phyloP scores from a whole-genome alignment of 1,140 invertebrate species.

The Trachymyrmex cornetzi region DNA sequence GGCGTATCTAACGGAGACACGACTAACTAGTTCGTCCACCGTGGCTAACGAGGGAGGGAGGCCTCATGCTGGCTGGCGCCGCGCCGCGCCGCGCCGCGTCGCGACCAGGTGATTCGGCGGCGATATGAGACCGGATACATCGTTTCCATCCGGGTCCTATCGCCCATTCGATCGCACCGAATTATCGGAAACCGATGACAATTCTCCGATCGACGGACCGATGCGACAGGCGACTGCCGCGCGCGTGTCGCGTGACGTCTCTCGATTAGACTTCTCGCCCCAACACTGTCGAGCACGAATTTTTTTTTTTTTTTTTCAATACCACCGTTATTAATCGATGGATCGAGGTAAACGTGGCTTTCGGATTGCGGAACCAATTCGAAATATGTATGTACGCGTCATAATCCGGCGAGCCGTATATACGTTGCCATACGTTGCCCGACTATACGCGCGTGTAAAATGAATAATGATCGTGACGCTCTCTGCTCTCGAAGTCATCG shows the following conservation, averaged over 20 bases:
- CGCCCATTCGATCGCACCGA: conserved; percentile 59
- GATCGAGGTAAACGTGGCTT: conserved; percentile 27
- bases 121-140: conserved; percentile 54
- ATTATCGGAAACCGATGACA: conserved; percentile 76
- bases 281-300: neutral
- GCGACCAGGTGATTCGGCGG: conserved; percentile 58
- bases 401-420: neutral
- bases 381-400: conserved; percentile 39
- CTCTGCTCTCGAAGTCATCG: conserved; percentile 19
- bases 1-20: conserved; percentile 67
- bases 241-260: conserved; percentile 71
- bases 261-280: conserved; percentile 59
- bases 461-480: conserved; percentile 53
- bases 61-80: conserved; percentile 61
- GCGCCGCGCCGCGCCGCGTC: neutral
- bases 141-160: conserved; percentile 60
- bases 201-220: conserved; percentile 30
- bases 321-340: neutral
- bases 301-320: conserved; percentile 42
- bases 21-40: conserved; percentile 64
- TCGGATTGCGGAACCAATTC: conserved; percentile 37
- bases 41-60: conserved; percentile 65
- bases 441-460: conserved; percentile 7
- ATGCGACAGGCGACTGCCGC: conserved; percentile 28
- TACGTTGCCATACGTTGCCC: neutral